Evolutionary conservation across 2,797 vertebrate species (phyloP).

Genomic region (Steatocranus sp.): DNA sequence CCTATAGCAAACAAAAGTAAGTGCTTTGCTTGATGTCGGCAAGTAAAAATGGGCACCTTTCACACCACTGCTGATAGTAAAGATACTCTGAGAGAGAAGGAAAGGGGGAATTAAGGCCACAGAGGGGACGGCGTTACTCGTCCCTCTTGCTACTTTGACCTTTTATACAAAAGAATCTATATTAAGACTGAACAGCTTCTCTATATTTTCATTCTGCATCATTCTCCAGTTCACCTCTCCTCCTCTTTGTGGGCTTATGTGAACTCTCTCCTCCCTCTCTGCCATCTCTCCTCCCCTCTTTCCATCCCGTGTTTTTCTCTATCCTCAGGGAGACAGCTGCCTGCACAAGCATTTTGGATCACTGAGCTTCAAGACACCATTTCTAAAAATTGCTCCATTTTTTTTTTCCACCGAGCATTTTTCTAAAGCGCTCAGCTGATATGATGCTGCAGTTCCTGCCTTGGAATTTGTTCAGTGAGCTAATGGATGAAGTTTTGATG

Average conservation of each 20-base stretch:
- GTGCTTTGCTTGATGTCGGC: background rate
- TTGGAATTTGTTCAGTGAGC: background rate
- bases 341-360: constrained; percentile 65
- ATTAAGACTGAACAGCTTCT: constrained; percentile 33
- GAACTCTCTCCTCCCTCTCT: background rate
- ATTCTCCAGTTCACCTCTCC: constrained; percentile 22
- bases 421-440: constrained; percentile 20
- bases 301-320: constrained; percentile 31
- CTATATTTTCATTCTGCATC: constrained; percentile 40
- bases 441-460: constrained; percentile 1
- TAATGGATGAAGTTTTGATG: constrained; percentile 8
- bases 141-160: constrained; percentile 30
- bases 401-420: constrained; percentile 9
- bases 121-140: background rate
- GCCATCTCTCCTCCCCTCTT: background rate
- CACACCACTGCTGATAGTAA: background rate
- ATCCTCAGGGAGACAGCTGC: constrained; percentile 51
- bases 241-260: background rate
- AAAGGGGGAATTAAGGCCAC: background rate
- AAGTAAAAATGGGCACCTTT: background rate
- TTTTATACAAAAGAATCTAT: constrained; percentile 45
- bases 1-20: background rate
- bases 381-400: constrained; percentile 56
- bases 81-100: background rate
- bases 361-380: constrained; percentile 60